Conservation (phyloP, 2,888 invertebrate genomes). For the Amaurobius ferox region DNA sequence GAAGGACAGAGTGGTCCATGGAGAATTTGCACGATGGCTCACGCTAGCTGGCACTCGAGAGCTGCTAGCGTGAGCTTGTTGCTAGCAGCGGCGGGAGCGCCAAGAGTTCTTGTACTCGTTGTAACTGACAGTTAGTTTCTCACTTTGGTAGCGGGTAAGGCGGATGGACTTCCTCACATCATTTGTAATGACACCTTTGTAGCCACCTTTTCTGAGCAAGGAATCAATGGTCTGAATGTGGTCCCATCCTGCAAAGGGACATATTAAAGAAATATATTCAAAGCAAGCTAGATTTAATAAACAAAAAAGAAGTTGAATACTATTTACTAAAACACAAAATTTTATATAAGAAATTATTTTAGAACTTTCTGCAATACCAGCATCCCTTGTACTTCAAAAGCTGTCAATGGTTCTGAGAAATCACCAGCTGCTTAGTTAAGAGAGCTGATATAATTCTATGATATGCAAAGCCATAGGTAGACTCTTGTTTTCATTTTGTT, state of each 20-base stretch:
- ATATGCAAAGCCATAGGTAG: no score
- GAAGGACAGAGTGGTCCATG: constrained; percentile 39
- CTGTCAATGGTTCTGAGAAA: no score
- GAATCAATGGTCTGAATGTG: constrained; percentile 99
- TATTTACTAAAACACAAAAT: no score
- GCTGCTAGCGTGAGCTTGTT: constrained; percentile 69
- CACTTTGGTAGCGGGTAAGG: constrained; percentile 96
- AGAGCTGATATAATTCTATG: no score
- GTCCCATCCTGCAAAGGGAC: constrained; percentile 94
- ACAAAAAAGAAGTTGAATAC: no score
- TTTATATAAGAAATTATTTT: no score
- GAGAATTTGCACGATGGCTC: constrained; percentile 43
- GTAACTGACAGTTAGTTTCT: constrained; percentile 93
- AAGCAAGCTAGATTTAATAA: no score
- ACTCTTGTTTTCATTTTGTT: no score
- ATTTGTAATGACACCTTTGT: constrained; percentile 89
- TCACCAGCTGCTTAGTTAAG: no score
- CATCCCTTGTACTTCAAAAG: no score
- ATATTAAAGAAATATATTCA: no score
- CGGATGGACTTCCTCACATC: constrained; percentile 93
- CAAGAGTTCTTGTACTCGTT: constrained; percentile 82
- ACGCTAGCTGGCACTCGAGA: constrained; percentile 68
- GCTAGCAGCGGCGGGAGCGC: constrained; percentile 70
- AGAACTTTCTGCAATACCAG: no score
- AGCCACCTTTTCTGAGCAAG: constrained; percentile 96